These are phyloP conservation scores for Epinotia nisella DNA, from an alignment of 2,888 invertebrate species.

Conservation along the genomic window DNA sequence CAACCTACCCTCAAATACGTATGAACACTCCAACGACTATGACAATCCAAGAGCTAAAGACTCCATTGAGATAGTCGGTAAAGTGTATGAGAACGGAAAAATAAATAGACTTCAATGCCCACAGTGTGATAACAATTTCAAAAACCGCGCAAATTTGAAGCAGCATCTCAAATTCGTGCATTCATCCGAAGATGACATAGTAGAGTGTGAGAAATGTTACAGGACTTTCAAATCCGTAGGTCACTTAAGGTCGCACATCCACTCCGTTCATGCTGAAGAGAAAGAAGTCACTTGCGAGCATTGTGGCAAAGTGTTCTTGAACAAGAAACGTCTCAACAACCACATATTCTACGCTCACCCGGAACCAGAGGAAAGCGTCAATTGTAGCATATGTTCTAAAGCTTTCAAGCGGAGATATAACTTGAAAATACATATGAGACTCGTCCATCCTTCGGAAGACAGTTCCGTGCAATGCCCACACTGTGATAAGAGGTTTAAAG, in stretches of 20 bases:
- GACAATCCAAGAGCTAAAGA: neutral
- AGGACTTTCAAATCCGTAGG: slow-evolving; percentile 55
- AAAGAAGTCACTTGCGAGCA: slow-evolving; percentile 51
- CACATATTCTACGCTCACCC: slow-evolving; percentile 60
- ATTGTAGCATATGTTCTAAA: slow-evolving; percentile 55
- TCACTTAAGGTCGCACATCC: slow-evolving; percentile 54
- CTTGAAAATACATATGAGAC: slow-evolving; percentile 57
- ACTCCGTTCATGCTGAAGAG: slow-evolving; percentile 53
- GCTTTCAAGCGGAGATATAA: slow-evolving; percentile 56
- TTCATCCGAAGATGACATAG: slow-evolving; percentile 48
- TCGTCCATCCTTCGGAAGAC: slow-evolving; percentile 54
- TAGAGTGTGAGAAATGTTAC: slow-evolving; percentile 55
- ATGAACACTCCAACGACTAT: neutral
- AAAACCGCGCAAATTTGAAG: slow-evolving; percentile 46
- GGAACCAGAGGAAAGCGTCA: slow-evolving; percentile 51
- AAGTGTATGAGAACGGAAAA: slow-evolving; percentile 56
- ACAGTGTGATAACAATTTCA: slow-evolving; percentile 46
- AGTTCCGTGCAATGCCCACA: slow-evolving; percentile 51
- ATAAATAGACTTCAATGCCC: slow-evolving; percentile 51
- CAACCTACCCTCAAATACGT: neutral
- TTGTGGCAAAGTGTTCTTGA: slow-evolving; percentile 56
- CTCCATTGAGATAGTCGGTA: slow-evolving; percentile 48
- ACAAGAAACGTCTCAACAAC: slow-evolving; percentile 56
- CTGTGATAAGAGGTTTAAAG: slow-evolving; percentile 57
- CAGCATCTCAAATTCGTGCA: slow-evolving; percentile 53